Evolutionary conservation across 2,888 invertebrate species (phyloP).

Genomic region (Lepas anatifera): DNA sequence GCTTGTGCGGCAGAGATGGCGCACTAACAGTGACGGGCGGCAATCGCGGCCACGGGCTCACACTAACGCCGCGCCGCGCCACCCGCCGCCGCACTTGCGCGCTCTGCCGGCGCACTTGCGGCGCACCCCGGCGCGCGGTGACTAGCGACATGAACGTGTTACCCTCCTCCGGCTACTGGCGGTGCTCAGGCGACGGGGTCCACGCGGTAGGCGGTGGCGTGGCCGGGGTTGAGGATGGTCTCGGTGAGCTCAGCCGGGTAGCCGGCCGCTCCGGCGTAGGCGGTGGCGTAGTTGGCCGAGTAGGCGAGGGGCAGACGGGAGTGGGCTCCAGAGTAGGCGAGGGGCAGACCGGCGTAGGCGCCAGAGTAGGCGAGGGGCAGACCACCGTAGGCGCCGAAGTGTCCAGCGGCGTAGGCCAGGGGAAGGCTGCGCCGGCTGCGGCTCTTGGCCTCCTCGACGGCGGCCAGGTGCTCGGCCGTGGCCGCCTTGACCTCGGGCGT

Average conservation of each 20-base stretch:
- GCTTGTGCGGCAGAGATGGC: no score
- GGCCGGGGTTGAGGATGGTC: slow-evolving; percentile 2
- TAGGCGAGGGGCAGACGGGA: slow-evolving; percentile 19
- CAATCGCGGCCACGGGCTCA: no score
- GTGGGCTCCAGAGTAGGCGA: slow-evolving; percentile 28
- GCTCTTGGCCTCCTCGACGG: slow-evolving; percentile 9
- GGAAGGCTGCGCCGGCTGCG: not conserved
- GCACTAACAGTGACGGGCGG: no score
- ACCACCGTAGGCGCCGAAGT: slow-evolving; percentile 28
- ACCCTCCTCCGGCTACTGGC: no score
- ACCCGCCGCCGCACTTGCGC: no score
- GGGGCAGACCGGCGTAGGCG: slow-evolving; percentile 10
- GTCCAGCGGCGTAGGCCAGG: no score
- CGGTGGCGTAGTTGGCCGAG: slow-evolving; percentile 30
- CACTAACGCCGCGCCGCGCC: no score
- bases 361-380: slow-evolving; percentile 23
- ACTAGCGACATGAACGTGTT: no score
- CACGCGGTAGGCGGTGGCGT: slow-evolving; percentile 13
- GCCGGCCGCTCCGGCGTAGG: slow-evolving; percentile 31
- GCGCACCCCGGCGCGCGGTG: no score
- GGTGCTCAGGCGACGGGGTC: slow-evolving; percentile 40
- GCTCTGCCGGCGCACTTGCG: no score
- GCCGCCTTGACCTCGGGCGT: slow-evolving; percentile 19
- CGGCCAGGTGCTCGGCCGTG: slow-evolving; percentile 17
- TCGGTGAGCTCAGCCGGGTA: slow-evolving; percentile 27